A percentile compares a stretch with the other conserved stretches of the same genome.
These are phyloP conservation scores for Scalopus aquaticus DNA, from an alignment of 2,113 vertebrate species.

Conservation along the genomic window DNA sequence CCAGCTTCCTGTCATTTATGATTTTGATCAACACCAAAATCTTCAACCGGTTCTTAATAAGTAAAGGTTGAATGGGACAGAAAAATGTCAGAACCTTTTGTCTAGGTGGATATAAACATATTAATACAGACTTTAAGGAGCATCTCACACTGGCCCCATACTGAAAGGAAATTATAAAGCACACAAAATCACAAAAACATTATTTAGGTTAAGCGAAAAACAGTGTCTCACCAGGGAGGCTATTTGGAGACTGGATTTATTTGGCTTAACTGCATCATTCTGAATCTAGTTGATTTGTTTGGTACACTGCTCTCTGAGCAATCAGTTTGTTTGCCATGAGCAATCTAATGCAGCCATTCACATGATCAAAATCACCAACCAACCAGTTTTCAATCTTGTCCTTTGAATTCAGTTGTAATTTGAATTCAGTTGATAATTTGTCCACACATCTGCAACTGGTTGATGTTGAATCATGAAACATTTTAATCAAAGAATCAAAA, in stretches of 20 bases:
- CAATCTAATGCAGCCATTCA: slow-evolving; percentile 62
- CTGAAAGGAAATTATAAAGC: slow-evolving; percentile 60
- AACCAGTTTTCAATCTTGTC: slow-evolving; percentile 52
- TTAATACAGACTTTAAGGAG: slow-evolving; percentile 21
- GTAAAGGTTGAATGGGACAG: slow-evolving; percentile 36
- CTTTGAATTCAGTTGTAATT: slow-evolving; percentile 48
- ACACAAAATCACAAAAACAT: not conserved
- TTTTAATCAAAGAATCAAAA: slow-evolving; percentile 63
- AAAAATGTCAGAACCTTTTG: slow-evolving; percentile 37
- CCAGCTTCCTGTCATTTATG: slow-evolving; percentile 14
- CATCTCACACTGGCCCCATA: slow-evolving; percentile 6
- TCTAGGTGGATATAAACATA: slow-evolving; percentile 48
- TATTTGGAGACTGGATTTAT: slow-evolving; percentile 34
- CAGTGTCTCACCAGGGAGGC: not conserved
- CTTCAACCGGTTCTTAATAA: slow-evolving; percentile 29
- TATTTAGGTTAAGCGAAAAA: slow-evolving; percentile 39
- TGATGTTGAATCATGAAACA: slow-evolving; percentile 60
- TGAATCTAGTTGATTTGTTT: slow-evolving; percentile 63
- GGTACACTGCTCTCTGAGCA: slow-evolving; percentile 42
- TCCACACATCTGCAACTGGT: slow-evolving; percentile 60
- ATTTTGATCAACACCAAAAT: slow-evolving; percentile 48
- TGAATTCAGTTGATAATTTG: slow-evolving; percentile 66
- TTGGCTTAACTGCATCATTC: not conserved
- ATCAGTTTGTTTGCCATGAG: slow-evolving; percentile 55
- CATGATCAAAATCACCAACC: slow-evolving; percentile 58